Percentiles rank a stretch among this genome's conserved stretches.
phyloP scores from a whole-genome alignment of 2,797 vertebrate species.

The Cyprinodon diabolis region DNA sequence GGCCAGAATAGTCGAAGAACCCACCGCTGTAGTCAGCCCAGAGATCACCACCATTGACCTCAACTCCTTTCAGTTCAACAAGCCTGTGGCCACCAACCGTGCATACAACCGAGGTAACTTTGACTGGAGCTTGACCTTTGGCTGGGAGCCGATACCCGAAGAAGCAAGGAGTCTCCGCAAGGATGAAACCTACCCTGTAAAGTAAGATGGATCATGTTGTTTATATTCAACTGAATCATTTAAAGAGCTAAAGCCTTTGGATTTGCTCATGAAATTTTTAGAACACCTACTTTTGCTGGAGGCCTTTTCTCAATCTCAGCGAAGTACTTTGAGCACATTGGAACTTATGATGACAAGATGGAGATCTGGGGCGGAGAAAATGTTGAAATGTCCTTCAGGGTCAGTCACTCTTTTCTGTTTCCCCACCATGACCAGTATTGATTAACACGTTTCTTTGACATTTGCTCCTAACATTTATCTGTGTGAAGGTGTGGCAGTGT shows the following conservation, averaged over 20 bases:
- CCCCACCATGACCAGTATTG: background rate
- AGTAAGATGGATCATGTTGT: conserved; percentile 75
- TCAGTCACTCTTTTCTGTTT: conserved; percentile 67
- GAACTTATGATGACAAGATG: conserved; percentile 97
- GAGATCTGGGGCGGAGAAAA: conserved; percentile 99
- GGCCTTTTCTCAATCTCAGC: conserved; percentile 95
- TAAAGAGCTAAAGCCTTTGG: conserved; percentile 13
- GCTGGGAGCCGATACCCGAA: conserved; percentile 88
- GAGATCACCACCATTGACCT: conserved; percentile 93
- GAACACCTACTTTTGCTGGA: conserved; percentile 93
- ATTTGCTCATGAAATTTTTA: conserved; percentile 59
- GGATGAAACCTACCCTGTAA: conserved; percentile 94
- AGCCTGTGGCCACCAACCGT: conserved; percentile 79
- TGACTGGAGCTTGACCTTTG: conserved; percentile 93
- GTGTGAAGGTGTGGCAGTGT: conserved; percentile 92
- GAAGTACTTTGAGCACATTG: conserved; percentile 93
- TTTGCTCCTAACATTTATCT: conserved; percentile 6
- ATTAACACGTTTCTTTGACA: background rate
- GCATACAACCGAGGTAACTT: conserved; percentile 93
- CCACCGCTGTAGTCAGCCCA: conserved; percentile 91
- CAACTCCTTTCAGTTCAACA: conserved; percentile 88
- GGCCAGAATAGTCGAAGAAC: conserved; percentile 89
- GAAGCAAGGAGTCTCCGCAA: conserved; percentile 85
- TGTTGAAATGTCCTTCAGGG: conserved; percentile 98
- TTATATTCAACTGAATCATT: conserved; percentile 7